Percentiles rank a stretch among this genome's conserved stretches.
Evolutionary conservation across 2,113 vertebrate genomes (phyloP).

Genomic region (Semicossyphus pulcher): DNA sequence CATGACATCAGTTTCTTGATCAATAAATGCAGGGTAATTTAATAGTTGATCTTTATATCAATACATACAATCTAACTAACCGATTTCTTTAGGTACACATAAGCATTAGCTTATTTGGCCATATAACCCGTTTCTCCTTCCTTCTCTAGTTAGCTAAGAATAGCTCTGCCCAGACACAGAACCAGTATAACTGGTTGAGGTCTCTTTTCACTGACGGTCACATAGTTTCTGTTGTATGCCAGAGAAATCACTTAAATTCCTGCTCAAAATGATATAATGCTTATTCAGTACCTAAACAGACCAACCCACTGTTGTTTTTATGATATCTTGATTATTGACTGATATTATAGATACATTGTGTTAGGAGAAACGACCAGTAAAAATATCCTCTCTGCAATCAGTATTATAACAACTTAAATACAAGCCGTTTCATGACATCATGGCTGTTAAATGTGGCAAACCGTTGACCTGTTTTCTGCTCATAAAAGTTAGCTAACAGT

Average conservation of each 20-base stretch:
- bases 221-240: neutral
- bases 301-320: neutral
- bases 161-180: neutral
- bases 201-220: neutral
- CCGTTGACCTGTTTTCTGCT: neutral
- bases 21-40: too few species aligned
- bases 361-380: neutral
- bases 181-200: slow-evolving; percentile 45
- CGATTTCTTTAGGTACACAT: too few species aligned
- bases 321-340: neutral
- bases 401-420: too few species aligned
- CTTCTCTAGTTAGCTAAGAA: neutral
- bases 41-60: too few species aligned
- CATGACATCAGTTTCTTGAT: neutral
- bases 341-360: neutral
- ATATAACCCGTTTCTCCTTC: neutral
- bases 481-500: slow-evolving; percentile 31
- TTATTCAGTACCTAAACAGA: slow-evolving; percentile 22
- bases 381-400: too few species aligned
- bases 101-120: too few species aligned
- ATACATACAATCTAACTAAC: too few species aligned
- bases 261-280: slow-evolving; percentile 8
- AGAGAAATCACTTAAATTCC: neutral
- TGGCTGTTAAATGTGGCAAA: neutral
- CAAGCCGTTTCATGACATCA: too few species aligned